phyloP scores from a whole-genome alignment of 2,797 vertebrate genomes.

The Diplodus sargus region DNA sequence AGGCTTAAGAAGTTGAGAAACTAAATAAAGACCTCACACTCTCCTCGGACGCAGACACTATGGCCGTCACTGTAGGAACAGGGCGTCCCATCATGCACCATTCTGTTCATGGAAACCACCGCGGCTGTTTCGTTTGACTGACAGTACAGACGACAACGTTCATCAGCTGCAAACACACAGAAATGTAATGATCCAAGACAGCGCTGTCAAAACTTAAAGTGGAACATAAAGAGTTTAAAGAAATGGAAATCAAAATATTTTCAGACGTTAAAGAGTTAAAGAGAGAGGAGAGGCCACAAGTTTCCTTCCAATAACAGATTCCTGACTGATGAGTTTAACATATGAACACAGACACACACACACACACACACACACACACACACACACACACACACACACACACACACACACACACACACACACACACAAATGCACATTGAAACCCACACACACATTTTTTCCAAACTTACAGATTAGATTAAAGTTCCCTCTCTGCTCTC shows the following conservation, averaged over 20 bases:
- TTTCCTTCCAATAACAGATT: slow-evolving; percentile 61
- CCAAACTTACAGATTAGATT: too few species aligned
- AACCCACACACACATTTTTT: too few species aligned
- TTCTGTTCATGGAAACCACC: slow-evolving; percentile 92
- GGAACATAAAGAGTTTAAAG: background rate
- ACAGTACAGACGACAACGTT: slow-evolving; percentile 93
- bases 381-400: slow-evolving; percentile 24
- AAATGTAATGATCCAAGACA: background rate
- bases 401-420: background rate
- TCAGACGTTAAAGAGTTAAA: slow-evolving; percentile 54
- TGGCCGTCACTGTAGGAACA: slow-evolving; percentile 94
- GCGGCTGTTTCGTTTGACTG: slow-evolving; percentile 90
- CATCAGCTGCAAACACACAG: slow-evolving; percentile 85
- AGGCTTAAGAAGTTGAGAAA: background rate
- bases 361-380: slow-evolving; percentile 20
- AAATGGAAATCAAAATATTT: background rate
- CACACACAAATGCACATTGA: background rate
- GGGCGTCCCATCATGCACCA: slow-evolving; percentile 94
- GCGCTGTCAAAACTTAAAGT: background rate
- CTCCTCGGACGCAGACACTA: slow-evolving; percentile 94
- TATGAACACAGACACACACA: slow-evolving; percentile 40
- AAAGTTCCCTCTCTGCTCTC: background rate
- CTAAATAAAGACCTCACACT: slow-evolving; percentile 90
- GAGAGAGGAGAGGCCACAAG: slow-evolving; percentile 17
- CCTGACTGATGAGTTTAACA: slow-evolving; percentile 74